These are phyloP conservation scores for Ochropleura leucogaster DNA, from an alignment of 2,888 invertebrate genomes.

Conservation along the genomic window DNA sequence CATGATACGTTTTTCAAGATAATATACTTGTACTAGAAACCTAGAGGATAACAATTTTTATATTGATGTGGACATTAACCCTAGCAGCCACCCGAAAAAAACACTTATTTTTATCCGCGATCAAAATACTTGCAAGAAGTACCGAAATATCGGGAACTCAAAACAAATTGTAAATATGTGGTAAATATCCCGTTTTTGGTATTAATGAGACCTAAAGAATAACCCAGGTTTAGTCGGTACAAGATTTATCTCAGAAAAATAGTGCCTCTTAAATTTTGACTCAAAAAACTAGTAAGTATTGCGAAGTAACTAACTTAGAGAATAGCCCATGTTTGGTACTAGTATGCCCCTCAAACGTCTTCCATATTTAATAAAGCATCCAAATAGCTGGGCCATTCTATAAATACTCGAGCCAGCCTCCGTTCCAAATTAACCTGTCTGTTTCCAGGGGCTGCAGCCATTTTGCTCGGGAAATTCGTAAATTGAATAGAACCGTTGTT, in stretches of 20 bases:
- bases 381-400: conserved; percentile 47
- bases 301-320: neutral
- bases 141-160: no score
- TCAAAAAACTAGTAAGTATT: neutral
- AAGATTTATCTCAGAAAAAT: neutral
- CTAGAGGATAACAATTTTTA: neutral
- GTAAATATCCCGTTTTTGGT: no score
- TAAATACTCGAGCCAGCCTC: conserved; percentile 41
- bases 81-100: no score
- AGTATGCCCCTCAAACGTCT: conserved; percentile 4
- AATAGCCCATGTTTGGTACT: neutral
- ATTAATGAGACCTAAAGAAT: no score
- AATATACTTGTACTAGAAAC: neutral
- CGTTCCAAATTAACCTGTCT: conserved; percentile 33
- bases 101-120: no score
- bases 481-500: conserved; percentile 37
- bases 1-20: neutral
- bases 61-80: no score
- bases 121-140: no score
- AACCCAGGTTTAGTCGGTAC: neutral
- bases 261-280: neutral
- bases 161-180: no score
- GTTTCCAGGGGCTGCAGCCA: conserved; percentile 38
- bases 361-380: conserved; percentile 17
- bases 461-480: conserved; percentile 35